Base-by-base conservation (phyloP, 1,140 invertebrate species). In the Dinoponera quadriceps region DNA sequence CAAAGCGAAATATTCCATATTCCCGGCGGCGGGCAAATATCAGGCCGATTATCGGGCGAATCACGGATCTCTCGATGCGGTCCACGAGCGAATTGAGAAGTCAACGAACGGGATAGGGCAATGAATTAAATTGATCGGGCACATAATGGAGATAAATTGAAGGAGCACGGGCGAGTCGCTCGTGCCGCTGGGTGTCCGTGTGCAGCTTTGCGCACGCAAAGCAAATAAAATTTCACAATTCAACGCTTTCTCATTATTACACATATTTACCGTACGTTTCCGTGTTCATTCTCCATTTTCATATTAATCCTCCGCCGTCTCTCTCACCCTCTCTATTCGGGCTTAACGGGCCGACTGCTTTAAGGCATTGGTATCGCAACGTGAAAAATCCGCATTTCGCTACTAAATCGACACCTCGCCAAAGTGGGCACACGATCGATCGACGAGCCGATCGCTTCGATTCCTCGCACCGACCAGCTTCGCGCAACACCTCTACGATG, bases 261-360 rank as follows among this genome's bases (percentile, higher is more conserved):
- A 77, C n/a, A n/a, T n/a, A 83, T 77, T 83, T 71, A 48, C 49
- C 59, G 72, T n/a, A 25, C 11, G 0, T 60, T 74, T 73, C 60
- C 69, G 29, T 69, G 81, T 83, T 83, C 63, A 66, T 83, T 66
- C 81, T 75, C 72, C 57, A 82, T 75, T 75, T 65, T 77, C 60
- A 14, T 9, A n/a, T n/a, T n/a, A 13, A 75, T 27, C n/a, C 4
- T 22, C 29, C 14, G 11, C 59, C 2, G 14, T 60, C 20, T 4
- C 13, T 27, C 22, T 3, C 9, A 4, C 20, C 5, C 59, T 60
- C 59, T 60, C 29, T 33, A 16, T 33, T n/a, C n/a, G n/a, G n/a
- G n/a, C n/a, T n/a, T n/a, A n/a, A n/a, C n/a, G n/a, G n/a, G n/a
- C n/a, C n/a, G n/a, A n/a, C n/a, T n/a, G n/a, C n/a, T n/a, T n/a